Conservation (phyloP, 2,888 invertebrate genomes). For the Oligia strigilis region DNA sequence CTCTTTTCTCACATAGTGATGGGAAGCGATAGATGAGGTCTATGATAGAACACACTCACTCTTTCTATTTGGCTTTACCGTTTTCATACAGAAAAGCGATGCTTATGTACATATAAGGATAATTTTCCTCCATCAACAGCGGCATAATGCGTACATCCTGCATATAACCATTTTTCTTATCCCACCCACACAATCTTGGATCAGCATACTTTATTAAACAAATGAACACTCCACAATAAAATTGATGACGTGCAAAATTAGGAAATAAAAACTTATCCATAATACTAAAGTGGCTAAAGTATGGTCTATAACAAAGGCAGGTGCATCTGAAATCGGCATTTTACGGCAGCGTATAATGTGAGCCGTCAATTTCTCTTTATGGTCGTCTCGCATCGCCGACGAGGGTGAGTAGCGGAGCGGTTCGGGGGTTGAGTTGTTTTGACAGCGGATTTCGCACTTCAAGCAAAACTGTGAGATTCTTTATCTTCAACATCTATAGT, state of each 20-base stretch:
- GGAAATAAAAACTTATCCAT: slow-evolving; percentile 60
- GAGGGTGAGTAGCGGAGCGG: slow-evolving; percentile 71
- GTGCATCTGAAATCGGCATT: slow-evolving; percentile 79
- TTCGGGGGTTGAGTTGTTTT: slow-evolving; percentile 53
- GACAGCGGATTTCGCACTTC: slow-evolving; percentile 38
- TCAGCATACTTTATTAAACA: slow-evolving; percentile 10
- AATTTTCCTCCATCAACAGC: not conserved
- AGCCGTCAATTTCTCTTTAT: slow-evolving; percentile 84
- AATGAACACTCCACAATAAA: slow-evolving; percentile 42
- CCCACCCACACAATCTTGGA: too few relatives aligned
- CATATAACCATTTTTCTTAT: not conserved
- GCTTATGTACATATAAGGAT: not conserved
- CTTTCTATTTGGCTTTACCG: not conserved
- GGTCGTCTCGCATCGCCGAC: slow-evolving; percentile 74
- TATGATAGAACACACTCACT: too few relatives aligned
- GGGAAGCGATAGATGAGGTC: too few relatives aligned
- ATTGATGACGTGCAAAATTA: slow-evolving; percentile 58
- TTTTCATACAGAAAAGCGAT: not conserved
- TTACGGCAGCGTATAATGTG: slow-evolving; percentile 79
- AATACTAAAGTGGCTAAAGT: slow-evolving; percentile 40
- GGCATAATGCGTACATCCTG: not conserved
- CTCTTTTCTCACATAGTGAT: not conserved
- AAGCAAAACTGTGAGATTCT: not conserved
- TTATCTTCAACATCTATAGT: not conserved
- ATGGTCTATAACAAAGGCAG: slow-evolving; percentile 66